Conservation (phyloP, 2,888 invertebrate genomes). For the Metacarcinus magister region DNA sequence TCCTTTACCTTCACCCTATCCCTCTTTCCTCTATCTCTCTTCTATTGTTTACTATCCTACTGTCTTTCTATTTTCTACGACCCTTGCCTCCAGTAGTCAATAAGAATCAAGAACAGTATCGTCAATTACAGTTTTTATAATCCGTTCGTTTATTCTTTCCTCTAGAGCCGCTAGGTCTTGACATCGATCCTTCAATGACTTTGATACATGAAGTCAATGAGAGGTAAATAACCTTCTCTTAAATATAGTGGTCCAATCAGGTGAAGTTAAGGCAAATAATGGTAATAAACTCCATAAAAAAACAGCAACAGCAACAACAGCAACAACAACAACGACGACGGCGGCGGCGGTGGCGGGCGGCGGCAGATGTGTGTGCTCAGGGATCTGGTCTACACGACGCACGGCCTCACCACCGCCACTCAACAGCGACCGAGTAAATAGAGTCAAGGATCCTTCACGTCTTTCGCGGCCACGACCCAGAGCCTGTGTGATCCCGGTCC, state of each 20-base stretch:
- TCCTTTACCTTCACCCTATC: neutral
- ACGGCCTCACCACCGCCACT: slow-evolving; percentile 73
- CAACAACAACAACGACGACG: neutral
- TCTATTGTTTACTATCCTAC: neutral
- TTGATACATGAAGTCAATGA: neutral
- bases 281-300: neutral
- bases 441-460: slow-evolving; percentile 75
- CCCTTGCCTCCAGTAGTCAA: neutral
- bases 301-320: neutral
- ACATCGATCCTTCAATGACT: neutral
- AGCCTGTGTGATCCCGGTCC: slow-evolving; percentile 46
- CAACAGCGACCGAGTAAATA: slow-evolving; percentile 70
- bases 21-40: neutral
- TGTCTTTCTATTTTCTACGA: neutral
- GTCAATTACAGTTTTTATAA: neutral
- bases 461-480: slow-evolving; percentile 68
- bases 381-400: slow-evolving; percentile 62
- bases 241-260: neutral
- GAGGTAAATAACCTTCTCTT: neutral
- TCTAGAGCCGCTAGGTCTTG: neutral
- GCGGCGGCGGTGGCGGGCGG: neutral
- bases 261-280: neutral
- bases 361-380: slow-evolving; percentile 56
- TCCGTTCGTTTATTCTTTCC: neutral
- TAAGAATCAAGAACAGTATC: neutral